These are phyloP conservation scores for Lordiphosa mommai DNA, from an alignment of 1,140 invertebrate species.

Conservation along the genomic window DNA sequence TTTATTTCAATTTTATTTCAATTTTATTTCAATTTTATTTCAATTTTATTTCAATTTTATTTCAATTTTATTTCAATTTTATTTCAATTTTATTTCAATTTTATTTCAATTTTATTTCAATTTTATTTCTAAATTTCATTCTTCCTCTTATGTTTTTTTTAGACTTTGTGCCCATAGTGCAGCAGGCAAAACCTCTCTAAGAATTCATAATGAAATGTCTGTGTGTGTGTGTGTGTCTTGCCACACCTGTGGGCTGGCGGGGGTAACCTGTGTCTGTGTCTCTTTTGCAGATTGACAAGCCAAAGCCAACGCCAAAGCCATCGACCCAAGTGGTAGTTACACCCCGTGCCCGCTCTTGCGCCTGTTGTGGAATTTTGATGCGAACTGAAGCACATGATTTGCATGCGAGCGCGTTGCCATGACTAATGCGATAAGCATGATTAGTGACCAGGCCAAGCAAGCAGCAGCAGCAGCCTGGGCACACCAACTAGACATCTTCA, in stretches of 20 bases:
- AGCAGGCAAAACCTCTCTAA: constrained; percentile 27
- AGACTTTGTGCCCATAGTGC: background rate
- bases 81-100: too few relatives aligned
- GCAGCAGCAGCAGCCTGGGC: background rate
- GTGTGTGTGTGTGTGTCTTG: constrained; percentile 21
- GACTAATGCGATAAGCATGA: constrained; percentile 78
- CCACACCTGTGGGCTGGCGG: constrained; percentile 36
- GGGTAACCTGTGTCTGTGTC: constrained; percentile 17
- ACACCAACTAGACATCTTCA: background rate
- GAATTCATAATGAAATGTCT: constrained; percentile 63
- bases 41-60: too few relatives aligned
- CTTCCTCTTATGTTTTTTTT: too few relatives aligned
- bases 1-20: too few relatives aligned
- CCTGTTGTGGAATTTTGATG: constrained; percentile 66
- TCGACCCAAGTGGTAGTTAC: constrained; percentile 19
- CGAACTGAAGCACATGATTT: constrained; percentile 70
- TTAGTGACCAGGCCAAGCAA: constrained; percentile 48
- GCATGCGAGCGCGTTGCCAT: constrained; percentile 67
- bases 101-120: too few relatives aligned
- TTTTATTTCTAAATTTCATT: too few relatives aligned
- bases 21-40: too few relatives aligned
- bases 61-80: too few relatives aligned
- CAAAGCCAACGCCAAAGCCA: constrained; percentile 8
- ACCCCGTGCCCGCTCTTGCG: constrained; percentile 10
- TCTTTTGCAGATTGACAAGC: constrained; percentile 57